Base-by-base conservation (phyloP, 2,888 invertebrate genomes). In the Apamea sordens region DNA sequence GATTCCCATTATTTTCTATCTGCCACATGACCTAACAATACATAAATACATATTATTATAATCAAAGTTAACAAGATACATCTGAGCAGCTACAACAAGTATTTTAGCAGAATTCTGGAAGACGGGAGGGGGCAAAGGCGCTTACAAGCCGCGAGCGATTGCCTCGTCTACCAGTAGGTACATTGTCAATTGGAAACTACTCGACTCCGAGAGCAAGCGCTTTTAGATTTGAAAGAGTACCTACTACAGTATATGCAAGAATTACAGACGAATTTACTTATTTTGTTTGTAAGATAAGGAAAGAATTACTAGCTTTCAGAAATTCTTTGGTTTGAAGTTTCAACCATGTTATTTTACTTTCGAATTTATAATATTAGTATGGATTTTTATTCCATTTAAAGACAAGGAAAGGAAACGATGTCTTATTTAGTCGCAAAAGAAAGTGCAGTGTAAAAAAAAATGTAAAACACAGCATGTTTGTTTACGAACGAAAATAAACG, bases 111-210 rank as follows among this genome's bases (percentile, higher is more conserved):
- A 89, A 88, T 90, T 90, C 88, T 89, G 86, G 85, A 74, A 81
- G 88, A 81, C 81, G 79, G 73, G 71, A 61, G 81, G 88, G 79
- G 89, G 91, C 82, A 93, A 93, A 93, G 94, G 92, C 90, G 94
- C 94, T 95, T 94, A 95, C 93, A 93, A 91, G 93, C 92, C 92
- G 92, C 92, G 92, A 93, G 94, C 95, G 94, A 95, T 95, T 94
- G 95, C 93, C 92, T 90, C 92, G 93, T 91, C 92, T 91, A 89
- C 88, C 90, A 90, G 92, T 93, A 92, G 93, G 93, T 94, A 94
- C 94, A 96, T 95, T 95, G 95, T 94, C 96, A 95, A 96, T 95
- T 95, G 95, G 95, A 95, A 95, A 95, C 94, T 95, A 94, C 94
- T 94, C 94, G 90, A 91, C 91, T 92, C 91, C 89, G 89, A 90